These are phyloP conservation scores for Amblyornis subalaris DNA, from an alignment of 2,113 vertebrate genomes.

Conservation along the genomic window DNA sequence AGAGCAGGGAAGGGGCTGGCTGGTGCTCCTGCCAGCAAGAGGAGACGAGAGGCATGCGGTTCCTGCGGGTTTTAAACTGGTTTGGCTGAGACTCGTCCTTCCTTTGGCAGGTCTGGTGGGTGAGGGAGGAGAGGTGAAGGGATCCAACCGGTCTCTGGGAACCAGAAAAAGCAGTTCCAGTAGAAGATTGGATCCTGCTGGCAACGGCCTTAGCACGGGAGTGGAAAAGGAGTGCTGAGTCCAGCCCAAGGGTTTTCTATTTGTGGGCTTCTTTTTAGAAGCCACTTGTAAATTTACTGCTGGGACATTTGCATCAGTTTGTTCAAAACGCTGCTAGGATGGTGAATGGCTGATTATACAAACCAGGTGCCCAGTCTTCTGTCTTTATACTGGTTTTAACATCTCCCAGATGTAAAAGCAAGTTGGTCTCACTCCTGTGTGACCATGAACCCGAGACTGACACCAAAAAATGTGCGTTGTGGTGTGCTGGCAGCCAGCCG, in stretches of 20 bases:
- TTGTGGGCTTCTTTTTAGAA: background rate
- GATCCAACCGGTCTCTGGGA: background rate
- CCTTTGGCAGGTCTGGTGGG: background rate
- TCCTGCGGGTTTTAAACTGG: background rate
- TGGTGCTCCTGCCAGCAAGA: background rate
- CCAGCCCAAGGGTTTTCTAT: background rate
- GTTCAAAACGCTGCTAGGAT: background rate
- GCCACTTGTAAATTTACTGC: background rate
- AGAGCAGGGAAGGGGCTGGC: background rate
- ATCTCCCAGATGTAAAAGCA: background rate
- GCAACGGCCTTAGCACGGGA: background rate
- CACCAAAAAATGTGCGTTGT: background rate
- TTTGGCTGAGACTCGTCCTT: background rate
- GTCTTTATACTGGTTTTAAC: background rate
- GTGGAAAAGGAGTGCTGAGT: background rate
- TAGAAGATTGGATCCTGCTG: background rate
- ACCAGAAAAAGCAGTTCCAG: slow-evolving; percentile 48
- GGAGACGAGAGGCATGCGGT: background rate
- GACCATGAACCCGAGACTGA: background rate
- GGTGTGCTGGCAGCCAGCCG: background rate
- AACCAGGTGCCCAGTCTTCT: background rate
- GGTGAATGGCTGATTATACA: background rate
- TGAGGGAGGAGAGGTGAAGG: background rate
- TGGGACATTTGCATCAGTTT: background rate
- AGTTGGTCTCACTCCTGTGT: fast-evolving